Base-by-base conservation (phyloP, 2,797 vertebrate genomes). In the Diceros bicornis region DNA sequence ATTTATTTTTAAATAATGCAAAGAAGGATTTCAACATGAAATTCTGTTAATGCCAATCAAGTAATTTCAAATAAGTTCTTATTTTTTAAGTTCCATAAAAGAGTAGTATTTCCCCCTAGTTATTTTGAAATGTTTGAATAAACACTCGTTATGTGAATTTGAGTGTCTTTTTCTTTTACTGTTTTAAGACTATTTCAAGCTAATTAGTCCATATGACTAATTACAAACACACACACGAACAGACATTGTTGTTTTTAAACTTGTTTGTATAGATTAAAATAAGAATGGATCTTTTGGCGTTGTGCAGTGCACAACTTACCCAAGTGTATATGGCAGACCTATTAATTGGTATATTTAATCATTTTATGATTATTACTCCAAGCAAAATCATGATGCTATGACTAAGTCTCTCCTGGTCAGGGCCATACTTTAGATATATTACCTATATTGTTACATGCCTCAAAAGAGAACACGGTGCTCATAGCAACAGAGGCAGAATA, bases 401-500 rank as follows among this genome's bases (percentile, higher is more conserved):
- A 96, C 97, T 75, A 91, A 77, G 82, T 21, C 93, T 77, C 37
- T 68, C 98, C 97, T 95, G 20, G 64, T 82, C 87, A 27, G 10
- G 69, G 55, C 89, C 89, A 50, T 74, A 84, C 87, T 88, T 93
- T 88, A 95, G 57, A 83, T 94, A 61, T 47, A 83, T 74, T 86
- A 21, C 92, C 91, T 97, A 4, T 77, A 57, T 78, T 85, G 97
- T 78, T 69, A 82, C 64, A n/a, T 25, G 85, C 8, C 75, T 75
- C 87, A 83, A 71, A 83, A 95, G 84, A 89, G 64, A 78, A 17
- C 27, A 59, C 47, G 93, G 96, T 29, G 25, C 77, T 97, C 97
- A 95, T 57, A 95, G 88, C 91, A 98, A 96, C 71, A 94, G 96
- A 97, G 97, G 47, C 79, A 97, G 84, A 97, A 96, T 92, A 85